Percentiles rank a stretch among this genome's conserved stretches.
Conservation (phyloP, 2,113 vertebrate species). For the Halichoeres trimaculatus region DNA sequence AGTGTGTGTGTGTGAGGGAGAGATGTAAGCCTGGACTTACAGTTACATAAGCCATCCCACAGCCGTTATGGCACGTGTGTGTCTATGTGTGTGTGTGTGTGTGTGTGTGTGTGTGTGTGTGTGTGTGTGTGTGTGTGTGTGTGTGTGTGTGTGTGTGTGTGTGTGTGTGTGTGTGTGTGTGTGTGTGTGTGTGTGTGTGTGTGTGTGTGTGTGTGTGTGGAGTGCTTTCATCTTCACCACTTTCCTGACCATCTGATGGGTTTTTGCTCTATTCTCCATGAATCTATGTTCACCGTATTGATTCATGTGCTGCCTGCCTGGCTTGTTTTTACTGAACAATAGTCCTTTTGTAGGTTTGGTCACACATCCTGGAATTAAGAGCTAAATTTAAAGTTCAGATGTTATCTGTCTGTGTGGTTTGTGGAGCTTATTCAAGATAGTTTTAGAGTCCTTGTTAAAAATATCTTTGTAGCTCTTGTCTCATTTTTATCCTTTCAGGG, state of each 20-base stretch:
- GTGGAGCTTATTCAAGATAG: not conserved
- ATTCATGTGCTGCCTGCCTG: conserved; percentile 49
- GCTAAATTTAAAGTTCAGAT: not conserved
- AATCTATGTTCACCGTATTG: conserved; percentile 61
- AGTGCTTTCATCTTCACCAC: conserved; percentile 43
- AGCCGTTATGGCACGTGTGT: conserved; percentile 31
- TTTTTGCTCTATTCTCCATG: conserved; percentile 7
- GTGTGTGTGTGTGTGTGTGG: not conserved
- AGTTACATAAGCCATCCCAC: conserved; percentile 72
- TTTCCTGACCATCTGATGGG: conserved; percentile 24
- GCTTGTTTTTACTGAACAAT: conserved; percentile 47
- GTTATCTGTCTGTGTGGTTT: conserved; percentile 18
- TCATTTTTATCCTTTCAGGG: conserved; percentile 1
- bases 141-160: conserved; percentile 1
- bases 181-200: conserved; percentile 3
- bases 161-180: conserved; percentile 25
- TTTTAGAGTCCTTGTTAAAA: not conserved
- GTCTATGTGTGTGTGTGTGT: conserved; percentile 4
- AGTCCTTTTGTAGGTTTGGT: conserved; percentile 37
- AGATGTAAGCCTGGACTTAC: conserved; percentile 31
- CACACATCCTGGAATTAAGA: conserved; percentile 8
- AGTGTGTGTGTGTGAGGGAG: not conserved
- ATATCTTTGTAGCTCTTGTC: conserved; percentile 12
- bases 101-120: conserved; percentile 4
- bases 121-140: conserved; percentile 31